These are phyloP conservation scores for Onychomys torridus DNA, from an alignment of 2,797 vertebrate species.

Conservation along the genomic window DNA sequence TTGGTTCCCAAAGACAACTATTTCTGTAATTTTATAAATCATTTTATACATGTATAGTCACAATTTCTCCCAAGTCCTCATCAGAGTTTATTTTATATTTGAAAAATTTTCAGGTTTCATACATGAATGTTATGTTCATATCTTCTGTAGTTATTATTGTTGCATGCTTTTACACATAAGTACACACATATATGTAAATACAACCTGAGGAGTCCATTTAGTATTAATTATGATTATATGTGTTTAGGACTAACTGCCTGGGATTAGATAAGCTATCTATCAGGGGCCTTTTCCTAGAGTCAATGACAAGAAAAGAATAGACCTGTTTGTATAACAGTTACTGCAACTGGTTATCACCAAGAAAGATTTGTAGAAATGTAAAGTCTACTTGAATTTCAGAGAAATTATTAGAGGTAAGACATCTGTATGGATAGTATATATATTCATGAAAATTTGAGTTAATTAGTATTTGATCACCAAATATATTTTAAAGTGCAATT, in stretches of 20 bases:
- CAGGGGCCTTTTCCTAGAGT: background rate
- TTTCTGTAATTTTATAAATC: conserved; percentile 24
- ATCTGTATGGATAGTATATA: background rate
- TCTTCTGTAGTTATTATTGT: background rate
- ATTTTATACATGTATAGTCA: background rate
- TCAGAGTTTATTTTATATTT: background rate
- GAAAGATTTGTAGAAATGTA: background rate
- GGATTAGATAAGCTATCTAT: background rate
- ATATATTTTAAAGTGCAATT: background rate
- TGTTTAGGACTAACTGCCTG: background rate
- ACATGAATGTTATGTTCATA: background rate
- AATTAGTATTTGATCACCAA: conserved; percentile 4
- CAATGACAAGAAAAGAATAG: background rate
- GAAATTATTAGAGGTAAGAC: background rate
- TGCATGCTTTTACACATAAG: background rate
- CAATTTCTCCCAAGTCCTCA: background rate
- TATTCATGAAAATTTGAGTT: background rate
- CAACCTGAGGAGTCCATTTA: background rate
- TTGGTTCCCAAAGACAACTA: background rate
- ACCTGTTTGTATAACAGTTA: background rate
- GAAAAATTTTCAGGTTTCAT: background rate
- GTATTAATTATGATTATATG: background rate
- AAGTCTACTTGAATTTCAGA: background rate
- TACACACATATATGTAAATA: background rate
- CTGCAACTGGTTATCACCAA: background rate